Base-by-base conservation (phyloP, 2,113 vertebrate species). In the Brachyhypopomus gauderio region DNA sequence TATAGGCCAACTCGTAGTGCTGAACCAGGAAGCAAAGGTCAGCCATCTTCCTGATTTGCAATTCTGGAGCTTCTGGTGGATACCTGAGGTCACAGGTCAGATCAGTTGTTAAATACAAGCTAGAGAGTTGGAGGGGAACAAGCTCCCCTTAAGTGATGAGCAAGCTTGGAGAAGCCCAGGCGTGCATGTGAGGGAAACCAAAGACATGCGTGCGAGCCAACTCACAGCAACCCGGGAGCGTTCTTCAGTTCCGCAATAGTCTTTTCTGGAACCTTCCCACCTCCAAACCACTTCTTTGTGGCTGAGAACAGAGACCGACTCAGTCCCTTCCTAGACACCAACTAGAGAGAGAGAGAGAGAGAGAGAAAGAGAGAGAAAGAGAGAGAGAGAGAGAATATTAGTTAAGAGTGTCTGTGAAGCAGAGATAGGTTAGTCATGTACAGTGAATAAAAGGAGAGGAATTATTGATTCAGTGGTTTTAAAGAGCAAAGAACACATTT, bases 21-120 rank as follows among this genome's bases (percentile, higher is more conserved):
- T 99, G 98, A 52, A 99, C 96, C 90, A 99, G 93, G 91, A 99
- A 98, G 88, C 98, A 99, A 70, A 99, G 90, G 88, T 99, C 98
- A 8, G 97, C 98, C 98, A 99, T 98, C 91, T 99, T 99, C 84
- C 98, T 94, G 87, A 99, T 98, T 84, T 99, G 98, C 86, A 99
- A 94, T 75, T 99, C 98, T 1, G 98, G 96, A n/a, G 98, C 97
- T 92, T 99, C 98, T 22, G 96, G 96, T 6, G 97, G 96, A 90
- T 99, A 99, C 78, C 98, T 99, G 79, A 89, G 86, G 72, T 66
- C 12, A 83, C 30, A 75, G n/a, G 19, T 77, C 45, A 81, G 56
- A 64, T 41, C 34, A 5, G 7, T 19, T 34, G 12, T 12, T 22
- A 59, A 74, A 38, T 62, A 75, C 5, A 62, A 62, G 74, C 60